phyloP scores from a whole-genome alignment of 2,797 vertebrate genomes.

The Diceros bicornis region DNA sequence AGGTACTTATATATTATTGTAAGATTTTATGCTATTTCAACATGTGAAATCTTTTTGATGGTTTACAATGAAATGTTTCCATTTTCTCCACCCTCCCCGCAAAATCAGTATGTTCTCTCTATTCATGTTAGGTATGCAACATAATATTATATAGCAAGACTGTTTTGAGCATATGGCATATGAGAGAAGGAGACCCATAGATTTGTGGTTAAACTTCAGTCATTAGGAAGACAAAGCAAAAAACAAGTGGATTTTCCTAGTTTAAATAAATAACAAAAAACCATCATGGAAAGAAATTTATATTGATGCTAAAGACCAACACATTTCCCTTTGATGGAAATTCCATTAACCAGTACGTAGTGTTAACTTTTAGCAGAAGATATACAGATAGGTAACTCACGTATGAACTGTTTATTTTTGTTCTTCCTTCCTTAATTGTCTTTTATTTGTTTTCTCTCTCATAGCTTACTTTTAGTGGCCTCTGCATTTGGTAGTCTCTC shows the following conservation, averaged over 20 bases:
- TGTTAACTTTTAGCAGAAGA: neutral
- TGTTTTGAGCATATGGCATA: neutral
- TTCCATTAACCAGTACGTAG: neutral
- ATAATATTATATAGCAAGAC: neutral
- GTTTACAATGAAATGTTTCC: neutral
- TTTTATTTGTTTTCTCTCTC: neutral
- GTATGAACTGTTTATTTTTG: neutral
- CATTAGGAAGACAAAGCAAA: neutral
- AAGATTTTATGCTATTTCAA: neutral
- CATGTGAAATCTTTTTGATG: neutral
- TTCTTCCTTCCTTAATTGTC: neutral
- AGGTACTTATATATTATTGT: neutral
- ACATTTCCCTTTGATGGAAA: neutral
- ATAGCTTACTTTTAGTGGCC: neutral
- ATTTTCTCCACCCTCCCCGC: neutral
- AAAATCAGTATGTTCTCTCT: neutral
- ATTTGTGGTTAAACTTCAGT: neutral
- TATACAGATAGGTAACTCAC: neutral
- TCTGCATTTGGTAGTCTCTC: neutral
- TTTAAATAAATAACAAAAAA: conserved; percentile 15
- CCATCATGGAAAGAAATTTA: neutral
- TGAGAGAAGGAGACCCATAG: neutral
- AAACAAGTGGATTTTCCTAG: neutral
- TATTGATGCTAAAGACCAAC: neutral
- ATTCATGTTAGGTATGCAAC: neutral